Base-by-base conservation (phyloP, 1,140 invertebrate genomes). In the Copidosoma floridanum region DNA sequence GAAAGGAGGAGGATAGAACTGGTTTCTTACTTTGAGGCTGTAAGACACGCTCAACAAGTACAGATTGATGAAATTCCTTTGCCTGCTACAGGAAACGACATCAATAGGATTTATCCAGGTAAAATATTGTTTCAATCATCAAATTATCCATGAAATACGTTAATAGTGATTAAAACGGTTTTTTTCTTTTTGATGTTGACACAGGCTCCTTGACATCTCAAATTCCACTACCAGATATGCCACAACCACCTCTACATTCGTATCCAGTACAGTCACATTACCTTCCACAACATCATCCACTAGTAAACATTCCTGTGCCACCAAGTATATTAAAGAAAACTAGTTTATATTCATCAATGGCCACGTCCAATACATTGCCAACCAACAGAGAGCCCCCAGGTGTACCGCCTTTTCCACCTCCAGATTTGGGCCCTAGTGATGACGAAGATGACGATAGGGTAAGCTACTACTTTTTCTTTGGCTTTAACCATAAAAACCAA, bases 1-100 rank as follows among this genome's bases (percentile, higher is more conserved):
- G 94, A 98, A 74, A 91, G 92, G 71, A 87, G 93, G 71, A 81
- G 91, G 71, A 85, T 87, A 71, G 88, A 94, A 75, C 80, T 97
- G 48, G 89, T 96, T 46, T 88, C 92, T 35, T 97, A 95, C 80
- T 98, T 91, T 82, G 95, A 98, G 77, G 94, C 95, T 63, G 95
- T 98, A 0, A 87, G 89, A 71, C 92, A 93, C 82, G 95, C 96
- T 8, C 94, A 98, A 74, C 91, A 93, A 73, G 95, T 98, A 1
- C 90, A 92, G 80, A 85, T 98, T n/a, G 94, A 98, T 81, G 94
- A 98, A 77, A 98, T 99, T 81, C 95, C 95, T 8, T 79, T 98
- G 57, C 95, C 95, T 27, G 84, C 89, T 27, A 68, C 75, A 26
- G 76, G 69, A 16, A 71, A 66, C 35, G 80, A 82, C 46, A 73